Evolutionary conservation across 2,888 invertebrate species (phyloP), one percentile per base, ranked within the genome.

Genomic region (Leptopilina drosophilae): DNA sequence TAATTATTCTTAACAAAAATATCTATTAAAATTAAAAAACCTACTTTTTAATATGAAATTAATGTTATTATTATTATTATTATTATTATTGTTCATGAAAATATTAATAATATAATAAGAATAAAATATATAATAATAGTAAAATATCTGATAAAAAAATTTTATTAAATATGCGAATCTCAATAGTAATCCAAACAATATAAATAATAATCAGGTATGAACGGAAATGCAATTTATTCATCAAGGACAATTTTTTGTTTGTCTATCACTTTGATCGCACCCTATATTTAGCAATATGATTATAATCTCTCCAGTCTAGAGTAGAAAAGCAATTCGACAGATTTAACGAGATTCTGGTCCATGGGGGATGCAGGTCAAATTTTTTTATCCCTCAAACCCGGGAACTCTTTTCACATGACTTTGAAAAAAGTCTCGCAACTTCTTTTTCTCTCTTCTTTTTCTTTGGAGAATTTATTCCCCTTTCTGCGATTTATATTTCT

Each of bases 301-400:
- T 69, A 26, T 53, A 69, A 69, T 33, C 53, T 7, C 14, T 53
- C 69, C 26, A 53, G 12, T 69, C 14, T 20, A 26, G 12, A 69
- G 15, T 2, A 69, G 26, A 33, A 69, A 33, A 69, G 69, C 53
- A 69, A 69, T 53, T 53, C 69, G 69, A 69, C 26, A 69, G 69
- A 69, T 53, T 69, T 49, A 69, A 73, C 56, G 40, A 73, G 53
- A 73, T 73, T 73, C 33, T n/a, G n/a, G 49, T 26, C 46, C 69
- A 49, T 69, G 56, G 56, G 42, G 73, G 73, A 73, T 56, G 40
- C 53, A 73, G 73, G 56, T 53, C 40, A 33, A 56, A 73, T 73
- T 42, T 73, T 73, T 73, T 73, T 56, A 49, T 11, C 49, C 14
- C 49, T 56, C 53, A 33, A 33, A 53, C 26, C 33, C 26, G 8